Evolutionary conservation across 1,140 invertebrate genomes (phyloP), one percentile per base, ranked within the genome.

Genomic region (Gryllus bimaculatus): DNA sequence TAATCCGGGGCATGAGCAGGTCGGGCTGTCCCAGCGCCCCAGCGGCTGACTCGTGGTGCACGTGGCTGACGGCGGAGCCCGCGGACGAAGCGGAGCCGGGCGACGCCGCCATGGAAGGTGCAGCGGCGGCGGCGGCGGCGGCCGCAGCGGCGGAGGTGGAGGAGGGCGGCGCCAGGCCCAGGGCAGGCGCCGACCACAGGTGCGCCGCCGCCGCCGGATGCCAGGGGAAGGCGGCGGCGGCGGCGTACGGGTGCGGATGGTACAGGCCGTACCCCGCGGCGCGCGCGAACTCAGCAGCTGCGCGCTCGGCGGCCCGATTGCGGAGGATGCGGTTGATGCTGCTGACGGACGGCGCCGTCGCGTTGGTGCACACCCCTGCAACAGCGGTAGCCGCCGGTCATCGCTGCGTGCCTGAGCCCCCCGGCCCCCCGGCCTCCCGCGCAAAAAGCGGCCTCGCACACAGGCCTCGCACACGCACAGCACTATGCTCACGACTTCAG

Each of bases 261-360:
- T 96, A 96, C 1, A 96, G 86, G 0, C 95, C 94, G 85, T 96
- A 96, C 20, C 95, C 95, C 1, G 95, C 95, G 0, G 95, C 95
- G 6, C 96, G 86, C 0, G 95, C 95, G 83, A 97, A 97, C 86
- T 98, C 96, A 0, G 95, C 95, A 0, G 95, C 95, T 0, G 96
- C 96, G n/a, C 96, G 86, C 84, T 98, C 96, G 0, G 96, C 95
- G 0, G 96, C 96, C 18, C 96, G 88, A 84, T 98, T 98, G 78
- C 95, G 86, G 75, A 98, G 86, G 82, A 97, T 98, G 81, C 96
- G 89, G 85, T 97, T 97, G 83, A 98, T 98, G 81, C 95, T 96
- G 82, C 94, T 95, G 0, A 97, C 96, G 73, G 95, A 96, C 0
- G 96, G 96, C 74, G 90, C 95, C 80, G 92, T 95, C 80, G 93